phyloP scores from a whole-genome alignment of 2,888 invertebrate species.

The Nomada goodeniana region DNA sequence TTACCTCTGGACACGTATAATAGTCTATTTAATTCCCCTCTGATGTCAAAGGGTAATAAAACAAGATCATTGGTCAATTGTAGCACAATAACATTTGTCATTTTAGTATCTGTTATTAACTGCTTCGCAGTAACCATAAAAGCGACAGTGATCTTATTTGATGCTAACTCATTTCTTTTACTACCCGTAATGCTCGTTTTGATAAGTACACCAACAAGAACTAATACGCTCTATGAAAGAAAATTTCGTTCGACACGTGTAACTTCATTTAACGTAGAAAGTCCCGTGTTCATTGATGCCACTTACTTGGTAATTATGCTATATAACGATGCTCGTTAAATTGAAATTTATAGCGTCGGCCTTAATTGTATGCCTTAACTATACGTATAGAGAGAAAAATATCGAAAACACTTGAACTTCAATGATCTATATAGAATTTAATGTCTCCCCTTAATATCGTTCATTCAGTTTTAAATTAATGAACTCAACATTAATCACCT shows the following conservation, averaged over 20 bases:
- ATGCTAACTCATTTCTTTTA: neutral
- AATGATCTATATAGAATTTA: neutral
- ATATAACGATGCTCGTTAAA: neutral
- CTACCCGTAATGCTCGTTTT: neutral
- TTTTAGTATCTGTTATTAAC: neutral
- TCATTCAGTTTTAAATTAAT: neutral
- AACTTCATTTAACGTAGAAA: neutral
- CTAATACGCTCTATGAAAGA: neutral
- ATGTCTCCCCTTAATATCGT: neutral
- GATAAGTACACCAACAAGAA: too few relatives aligned
- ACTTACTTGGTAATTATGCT: constrained; percentile 18
- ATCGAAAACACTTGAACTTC: neutral
- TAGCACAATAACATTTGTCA: neutral
- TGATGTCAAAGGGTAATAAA: too few relatives aligned
- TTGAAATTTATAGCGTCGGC: constrained; percentile 9
- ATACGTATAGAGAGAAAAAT: neutral
- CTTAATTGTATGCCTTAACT: constrained; percentile 3
- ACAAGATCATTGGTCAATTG: neutral
- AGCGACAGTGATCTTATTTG: neutral
- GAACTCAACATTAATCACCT: neutral
- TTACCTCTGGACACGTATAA: too few relatives aligned
- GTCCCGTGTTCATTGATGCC: constrained; percentile 1
- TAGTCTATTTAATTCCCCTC: too few relatives aligned
- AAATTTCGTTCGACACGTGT: constrained; percentile 21
- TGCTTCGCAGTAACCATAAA: neutral